Evolutionary conservation across 2,888 invertebrate genomes (phyloP).

Genomic region (Nephrotoma flavescens): DNA sequence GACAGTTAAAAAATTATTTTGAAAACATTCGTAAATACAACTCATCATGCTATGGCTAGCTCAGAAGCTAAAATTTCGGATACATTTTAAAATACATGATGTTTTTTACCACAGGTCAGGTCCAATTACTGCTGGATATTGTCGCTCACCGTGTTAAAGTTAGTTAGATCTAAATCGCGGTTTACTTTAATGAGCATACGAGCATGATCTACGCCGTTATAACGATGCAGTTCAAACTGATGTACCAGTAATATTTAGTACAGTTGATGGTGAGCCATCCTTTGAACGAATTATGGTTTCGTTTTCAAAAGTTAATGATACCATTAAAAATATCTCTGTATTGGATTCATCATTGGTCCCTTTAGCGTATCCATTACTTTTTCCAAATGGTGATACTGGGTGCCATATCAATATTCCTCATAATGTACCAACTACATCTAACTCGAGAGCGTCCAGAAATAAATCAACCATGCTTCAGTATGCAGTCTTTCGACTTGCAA

Average conservation of each 20-base stretch:
- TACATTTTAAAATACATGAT: no score
- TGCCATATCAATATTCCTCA: background rate
- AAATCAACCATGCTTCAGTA: background rate
- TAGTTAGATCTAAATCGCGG: no score
- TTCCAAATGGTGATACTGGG: background rate
- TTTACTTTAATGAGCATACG: no score
- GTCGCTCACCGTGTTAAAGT: no score
- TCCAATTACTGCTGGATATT: no score
- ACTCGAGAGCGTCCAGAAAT: background rate
- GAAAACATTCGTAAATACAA: no score
- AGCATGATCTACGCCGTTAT: background rate
- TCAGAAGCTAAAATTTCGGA: no score
- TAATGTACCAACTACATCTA: background rate
- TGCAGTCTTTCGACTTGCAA: no score
- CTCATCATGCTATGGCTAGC: no score
- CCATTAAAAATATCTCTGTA: constrained; percentile 6
- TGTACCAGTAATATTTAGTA: background rate
- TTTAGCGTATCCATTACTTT: background rate
- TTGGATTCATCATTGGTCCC: constrained; percentile 6
- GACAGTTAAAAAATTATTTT: no score
- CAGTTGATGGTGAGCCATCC: constrained; percentile 8
- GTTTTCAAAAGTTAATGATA: constrained; percentile 8
- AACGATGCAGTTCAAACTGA: no score
- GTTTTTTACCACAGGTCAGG: no score
- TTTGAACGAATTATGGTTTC: constrained; percentile 9